Base-by-base conservation (phyloP, 92 coral and sea anemone species). In the Bergia sp. region DNA sequence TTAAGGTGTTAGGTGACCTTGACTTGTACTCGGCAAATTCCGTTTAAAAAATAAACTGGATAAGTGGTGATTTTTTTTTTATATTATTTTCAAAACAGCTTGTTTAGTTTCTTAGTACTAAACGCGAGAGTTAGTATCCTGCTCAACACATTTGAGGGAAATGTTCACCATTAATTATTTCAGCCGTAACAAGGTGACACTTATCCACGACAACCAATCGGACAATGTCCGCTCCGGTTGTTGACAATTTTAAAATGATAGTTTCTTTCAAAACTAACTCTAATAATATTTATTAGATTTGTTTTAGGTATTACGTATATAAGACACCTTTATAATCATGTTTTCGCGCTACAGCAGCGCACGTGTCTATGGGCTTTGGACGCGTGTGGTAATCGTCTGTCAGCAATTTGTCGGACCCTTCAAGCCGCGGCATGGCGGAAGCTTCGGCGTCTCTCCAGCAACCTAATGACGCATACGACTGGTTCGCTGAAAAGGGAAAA, bases 381-480 rank as follows among this genome's bases (percentile, higher is more conserved):
- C 99, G 91, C 74, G 53, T 76, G 72, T 66, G 78, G 75, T 90
- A 94, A 2, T 96, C 81, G n/a, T 88, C 95, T 44, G 80, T 89
- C 39, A 95, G 79, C 4, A 86, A 83, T 4, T 90, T 80, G 88
- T 94, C 96, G 45, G 96, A 82, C 1, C 96, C 98, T 86, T 95
- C 98, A 2, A 95, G 86, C 39, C 97, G 91, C 49, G 92, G 84
- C 4, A 96, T 65, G 0, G 96, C 93, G 76, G 90, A 66, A 7
- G 92, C 85, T 16, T 94, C 93, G 69, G 94, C 81, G 78, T 96
- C 99, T 74, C 92, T 90, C 99, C 99, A 96, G 89, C 99, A 96
- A 37, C 99, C 99, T 10, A 96, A 89, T 3, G 93, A 91, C n/a
- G 95, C 94, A 88, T 92, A 96, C 91, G 92, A 90, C 73, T 91